phyloP scores from a whole-genome alignment of 1,140 invertebrate genomes.

The Aphelinus atriplicis region DNA sequence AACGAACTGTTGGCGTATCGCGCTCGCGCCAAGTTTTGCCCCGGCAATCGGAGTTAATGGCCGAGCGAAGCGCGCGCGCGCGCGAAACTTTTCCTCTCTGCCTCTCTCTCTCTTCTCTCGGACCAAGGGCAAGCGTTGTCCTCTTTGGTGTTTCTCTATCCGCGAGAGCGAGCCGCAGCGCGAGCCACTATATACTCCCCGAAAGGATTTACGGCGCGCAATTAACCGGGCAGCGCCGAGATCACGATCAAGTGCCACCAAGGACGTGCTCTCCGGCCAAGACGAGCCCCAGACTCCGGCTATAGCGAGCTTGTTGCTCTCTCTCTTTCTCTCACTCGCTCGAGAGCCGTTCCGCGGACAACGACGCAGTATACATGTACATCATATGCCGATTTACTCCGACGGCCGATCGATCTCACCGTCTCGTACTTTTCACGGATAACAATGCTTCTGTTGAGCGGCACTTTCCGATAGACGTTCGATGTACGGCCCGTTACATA shows the following conservation, averaged over 20 bases:
- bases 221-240: conserved; percentile 35
- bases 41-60: conserved; percentile 38
- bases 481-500: too few relatives aligned
- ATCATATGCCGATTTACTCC: too few relatives aligned
- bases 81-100: neutral
- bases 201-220: conserved; percentile 36
- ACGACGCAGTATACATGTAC: too few relatives aligned
- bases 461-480: too few relatives aligned
- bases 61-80: conserved; percentile 12
- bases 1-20: conserved; percentile 19
- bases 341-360: too few relatives aligned
- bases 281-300: too few relatives aligned
- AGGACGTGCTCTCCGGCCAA: conserved; percentile 20
- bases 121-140: conserved; percentile 21
- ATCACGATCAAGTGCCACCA: conserved; percentile 38
- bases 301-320: too few relatives aligned
- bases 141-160: conserved; percentile 17
- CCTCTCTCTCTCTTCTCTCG: conserved; percentile 5
- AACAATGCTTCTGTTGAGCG: too few relatives aligned
- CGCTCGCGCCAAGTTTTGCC: conserved; percentile 26
- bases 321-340: too few relatives aligned
- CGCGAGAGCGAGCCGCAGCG: neutral
- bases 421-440: too few relatives aligned
- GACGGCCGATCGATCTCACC: too few relatives aligned
- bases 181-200: neutral